phyloP scores from a whole-genome alignment of 2,113 vertebrate genomes.

The Phyllostomus hastatus region DNA sequence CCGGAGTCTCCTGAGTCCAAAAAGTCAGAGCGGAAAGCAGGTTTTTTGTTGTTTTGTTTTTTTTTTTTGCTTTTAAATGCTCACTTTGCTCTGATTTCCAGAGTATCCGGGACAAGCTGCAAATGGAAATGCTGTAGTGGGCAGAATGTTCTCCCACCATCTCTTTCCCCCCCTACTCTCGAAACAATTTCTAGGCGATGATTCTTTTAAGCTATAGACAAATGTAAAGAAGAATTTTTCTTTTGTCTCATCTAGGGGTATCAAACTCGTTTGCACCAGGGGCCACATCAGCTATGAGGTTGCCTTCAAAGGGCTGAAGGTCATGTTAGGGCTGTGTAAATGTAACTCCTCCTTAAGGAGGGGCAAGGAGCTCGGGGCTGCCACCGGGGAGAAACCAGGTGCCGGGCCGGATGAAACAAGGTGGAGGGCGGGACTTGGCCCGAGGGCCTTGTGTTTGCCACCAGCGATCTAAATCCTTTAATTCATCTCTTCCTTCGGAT shows the following conservation, averaged over 20 bases:
- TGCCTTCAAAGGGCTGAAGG: too few relatives aligned
- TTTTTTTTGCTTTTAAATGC: neutral
- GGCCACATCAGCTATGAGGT: too few relatives aligned
- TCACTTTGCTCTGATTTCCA: constrained; percentile 19
- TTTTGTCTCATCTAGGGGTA: neutral
- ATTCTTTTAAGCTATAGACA: neutral
- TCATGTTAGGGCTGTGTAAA: too few relatives aligned
- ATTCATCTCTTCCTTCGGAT: neutral
- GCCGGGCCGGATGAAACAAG: too few relatives aligned
- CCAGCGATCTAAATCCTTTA: neutral
- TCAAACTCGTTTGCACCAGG: too few relatives aligned
- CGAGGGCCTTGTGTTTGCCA: too few relatives aligned
- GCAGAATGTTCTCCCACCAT: neutral
- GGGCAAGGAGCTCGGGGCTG: too few relatives aligned
- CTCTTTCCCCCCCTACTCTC: neutral
- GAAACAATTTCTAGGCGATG: neutral
- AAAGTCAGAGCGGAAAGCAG: constrained; percentile 5
- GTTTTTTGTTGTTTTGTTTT: neutral
- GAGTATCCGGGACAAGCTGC: neutral
- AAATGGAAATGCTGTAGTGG: neutral
- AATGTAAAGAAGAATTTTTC: neutral
- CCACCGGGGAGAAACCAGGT: too few relatives aligned
- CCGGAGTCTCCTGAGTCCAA: neutral
- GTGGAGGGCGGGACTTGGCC: too few relatives aligned
- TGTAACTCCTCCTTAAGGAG: too few relatives aligned